Conservation (phyloP, 2,113 vertebrate species). For the Rhodinocichla rosea region DNA sequence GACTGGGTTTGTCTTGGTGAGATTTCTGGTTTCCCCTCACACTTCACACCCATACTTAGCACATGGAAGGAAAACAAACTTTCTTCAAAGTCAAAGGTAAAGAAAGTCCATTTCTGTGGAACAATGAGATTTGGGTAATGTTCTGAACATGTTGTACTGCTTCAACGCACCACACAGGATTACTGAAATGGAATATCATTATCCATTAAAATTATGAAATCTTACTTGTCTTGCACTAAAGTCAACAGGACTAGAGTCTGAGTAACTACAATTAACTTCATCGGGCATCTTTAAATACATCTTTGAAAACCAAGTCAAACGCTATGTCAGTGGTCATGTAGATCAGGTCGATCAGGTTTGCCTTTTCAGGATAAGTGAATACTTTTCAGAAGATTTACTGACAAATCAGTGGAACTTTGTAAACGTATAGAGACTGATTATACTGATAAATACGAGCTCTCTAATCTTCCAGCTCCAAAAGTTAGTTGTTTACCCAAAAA, state of each 20-base stretch:
- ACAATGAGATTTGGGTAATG: background rate
- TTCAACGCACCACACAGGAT: background rate
- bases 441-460: background rate
- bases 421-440: background rate
- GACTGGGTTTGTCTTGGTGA: background rate
- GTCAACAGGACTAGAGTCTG: rapidly evolving
- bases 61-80: background rate
- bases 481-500: background rate
- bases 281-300: background rate
- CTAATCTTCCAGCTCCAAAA: background rate
- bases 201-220: background rate
- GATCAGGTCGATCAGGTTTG: background rate
- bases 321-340: background rate
- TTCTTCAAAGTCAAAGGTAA: background rate
- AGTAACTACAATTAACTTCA: background rate
- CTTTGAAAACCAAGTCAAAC: background rate
- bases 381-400: background rate
- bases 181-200: background rate
- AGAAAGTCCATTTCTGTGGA: background rate
- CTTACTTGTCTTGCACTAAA: background rate
- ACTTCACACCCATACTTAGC: background rate
- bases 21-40: background rate
- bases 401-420: background rate
- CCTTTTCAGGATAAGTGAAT: background rate
- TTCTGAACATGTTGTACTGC: background rate